These are phyloP conservation scores for Adelognathus sp. DNA, from an alignment of 2,888 invertebrate genomes.

Conservation along the genomic window DNA sequence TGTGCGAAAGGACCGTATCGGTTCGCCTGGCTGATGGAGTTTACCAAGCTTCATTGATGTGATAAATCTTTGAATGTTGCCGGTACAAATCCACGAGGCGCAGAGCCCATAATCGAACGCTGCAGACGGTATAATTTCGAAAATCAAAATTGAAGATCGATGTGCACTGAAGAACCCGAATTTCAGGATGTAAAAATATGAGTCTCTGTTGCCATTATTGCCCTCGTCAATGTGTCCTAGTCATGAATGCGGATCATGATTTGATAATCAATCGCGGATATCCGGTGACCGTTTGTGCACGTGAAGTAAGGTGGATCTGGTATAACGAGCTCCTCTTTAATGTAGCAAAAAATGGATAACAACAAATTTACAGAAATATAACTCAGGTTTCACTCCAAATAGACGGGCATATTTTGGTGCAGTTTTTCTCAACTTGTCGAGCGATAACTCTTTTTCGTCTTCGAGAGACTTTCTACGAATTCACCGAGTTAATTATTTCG, in stretches of 20 bases:
- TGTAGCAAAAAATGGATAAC: not conserved
- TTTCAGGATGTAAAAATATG: not conserved
- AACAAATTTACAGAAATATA: too few relatives aligned
- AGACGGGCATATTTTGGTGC: too few relatives aligned
- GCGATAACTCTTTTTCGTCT: too few relatives aligned
- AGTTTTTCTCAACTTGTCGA: too few relatives aligned
- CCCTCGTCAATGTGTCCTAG: not conserved
- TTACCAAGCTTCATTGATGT: not conserved
- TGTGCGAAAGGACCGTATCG: constrained; percentile 8
- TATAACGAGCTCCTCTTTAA: not conserved
- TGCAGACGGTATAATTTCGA: not conserved
- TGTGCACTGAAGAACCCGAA: not conserved
- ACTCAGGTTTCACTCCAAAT: too few relatives aligned
- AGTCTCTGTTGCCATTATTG: not conserved
- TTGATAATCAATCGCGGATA: not conserved
- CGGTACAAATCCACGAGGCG: too few relatives aligned
- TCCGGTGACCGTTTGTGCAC: too few relatives aligned
- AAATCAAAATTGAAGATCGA: not conserved
- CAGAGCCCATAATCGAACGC: too few relatives aligned
- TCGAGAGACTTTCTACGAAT: too few relatives aligned
- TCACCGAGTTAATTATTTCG: too few relatives aligned
- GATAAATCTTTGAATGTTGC: not conserved
- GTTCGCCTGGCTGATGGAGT: not conserved
- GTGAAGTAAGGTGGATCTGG: not conserved
- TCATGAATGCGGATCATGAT: not conserved